These are phyloP conservation scores for Sarotherodon lohbergeri DNA, from an alignment of 2,113 vertebrate genomes.

Conservation along the genomic window DNA sequence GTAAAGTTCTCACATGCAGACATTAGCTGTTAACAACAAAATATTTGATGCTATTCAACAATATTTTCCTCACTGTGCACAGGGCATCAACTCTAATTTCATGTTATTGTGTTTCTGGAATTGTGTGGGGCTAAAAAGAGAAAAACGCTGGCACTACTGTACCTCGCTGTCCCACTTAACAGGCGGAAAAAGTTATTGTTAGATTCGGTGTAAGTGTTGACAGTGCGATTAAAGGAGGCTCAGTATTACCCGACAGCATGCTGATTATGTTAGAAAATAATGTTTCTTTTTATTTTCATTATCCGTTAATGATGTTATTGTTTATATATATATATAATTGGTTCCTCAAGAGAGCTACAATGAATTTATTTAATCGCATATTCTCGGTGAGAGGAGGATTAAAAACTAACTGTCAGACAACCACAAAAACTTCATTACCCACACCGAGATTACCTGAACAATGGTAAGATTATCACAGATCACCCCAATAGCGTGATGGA, in stretches of 20 bases:
- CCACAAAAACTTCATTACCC: not conserved
- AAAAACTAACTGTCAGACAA: not conserved
- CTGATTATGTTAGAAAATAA: not conserved
- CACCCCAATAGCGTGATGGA: not conserved
- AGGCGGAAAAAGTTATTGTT: conserved; percentile 11
- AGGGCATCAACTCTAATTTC: not conserved
- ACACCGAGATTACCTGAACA: not conserved
- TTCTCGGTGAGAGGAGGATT: not conserved
- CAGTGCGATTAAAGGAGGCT: not conserved
- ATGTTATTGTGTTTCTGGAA: not conserved
- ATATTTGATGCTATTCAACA: not conserved
- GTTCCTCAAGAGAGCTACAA: not conserved
- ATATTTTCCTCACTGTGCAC: not conserved
- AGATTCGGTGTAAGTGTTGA: not conserved
- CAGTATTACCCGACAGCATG: not conserved
- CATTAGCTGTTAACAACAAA: not conserved
- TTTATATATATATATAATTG: not conserved
- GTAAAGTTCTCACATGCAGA: not conserved
- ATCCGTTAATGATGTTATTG: not conserved
- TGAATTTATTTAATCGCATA: not conserved
- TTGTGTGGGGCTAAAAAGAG: not conserved
- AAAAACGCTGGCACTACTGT: not conserved
- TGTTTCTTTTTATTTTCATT: not conserved
- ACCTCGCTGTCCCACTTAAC: not conserved
- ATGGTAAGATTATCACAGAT: not conserved